A percentile compares a stretch with the other conserved stretches of the same genome.
Conservation (phyloP, 2,888 invertebrate genomes). For the Anthophora plumipes region DNA sequence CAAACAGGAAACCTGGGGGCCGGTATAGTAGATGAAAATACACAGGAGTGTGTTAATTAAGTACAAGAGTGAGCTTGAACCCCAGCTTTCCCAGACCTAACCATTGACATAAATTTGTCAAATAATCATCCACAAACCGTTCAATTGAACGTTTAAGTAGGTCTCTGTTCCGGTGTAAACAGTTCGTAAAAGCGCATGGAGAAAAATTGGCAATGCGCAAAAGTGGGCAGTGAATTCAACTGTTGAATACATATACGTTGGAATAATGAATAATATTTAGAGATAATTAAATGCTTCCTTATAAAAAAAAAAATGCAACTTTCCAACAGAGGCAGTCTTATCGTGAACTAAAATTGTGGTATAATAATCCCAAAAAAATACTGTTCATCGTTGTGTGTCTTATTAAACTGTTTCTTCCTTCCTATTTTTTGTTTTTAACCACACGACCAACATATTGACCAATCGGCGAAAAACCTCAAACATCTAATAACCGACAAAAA, state of each 20-base stretch:
- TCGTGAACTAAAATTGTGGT: slow-evolving; percentile 57
- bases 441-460: slow-evolving; percentile 21
- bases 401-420: slow-evolving; percentile 22
- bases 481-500: slow-evolving; percentile 36
- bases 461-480: slow-evolving; percentile 22
- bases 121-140: slow-evolving; percentile 31
- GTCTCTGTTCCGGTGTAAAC: slow-evolving; percentile 47
- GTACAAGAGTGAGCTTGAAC: slow-evolving; percentile 69
- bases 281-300: slow-evolving; percentile 12
- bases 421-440: slow-evolving; percentile 40
- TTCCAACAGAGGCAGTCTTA: slow-evolving; percentile 66
- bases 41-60: slow-evolving; percentile 61
- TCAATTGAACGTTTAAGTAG: slow-evolving; percentile 39
- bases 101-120: slow-evolving; percentile 31
- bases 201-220: slow-evolving; percentile 80
- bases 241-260: slow-evolving; percentile 36
- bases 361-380: slow-evolving; percentile 58
- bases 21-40: slow-evolving; percentile 58
- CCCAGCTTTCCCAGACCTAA: slow-evolving; percentile 64
- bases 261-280: slow-evolving; percentile 27
- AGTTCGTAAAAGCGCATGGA: slow-evolving; percentile 59
- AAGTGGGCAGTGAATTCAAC: slow-evolving; percentile 72
- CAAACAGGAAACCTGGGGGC: slow-evolving; percentile 65
- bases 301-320: slow-evolving; percentile 53
- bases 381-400: slow-evolving; percentile 60